Evolutionary conservation across 2,888 invertebrate genomes (phyloP), one percentile per base, ranked within the genome.

Genomic region (Drosophila ustulata): DNA sequence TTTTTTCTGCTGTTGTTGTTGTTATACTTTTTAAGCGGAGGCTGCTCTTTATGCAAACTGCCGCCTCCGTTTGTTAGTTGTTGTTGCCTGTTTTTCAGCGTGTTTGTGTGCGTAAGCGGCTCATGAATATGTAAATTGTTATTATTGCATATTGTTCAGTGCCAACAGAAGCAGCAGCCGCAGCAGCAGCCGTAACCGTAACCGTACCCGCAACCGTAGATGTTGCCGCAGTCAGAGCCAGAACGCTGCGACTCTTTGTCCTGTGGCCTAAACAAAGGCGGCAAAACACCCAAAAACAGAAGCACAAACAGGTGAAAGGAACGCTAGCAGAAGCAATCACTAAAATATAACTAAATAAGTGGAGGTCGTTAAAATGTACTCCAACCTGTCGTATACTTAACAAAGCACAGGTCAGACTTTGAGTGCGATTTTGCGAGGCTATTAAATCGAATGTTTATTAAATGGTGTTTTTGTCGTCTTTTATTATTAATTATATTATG

Each of bases 81-180:
- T 23, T 53, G 61, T 45, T 67, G 71, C 52, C 59, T 57, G 70
- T 66, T 62, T 75, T 71, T 58, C 70, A 50, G 37, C 59, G 72
- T 81, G 83, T 77, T 77, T 79, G 82, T 74, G 70, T 81, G 74
- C 65, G 68, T 69, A 67, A 80, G 81, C 81, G 81, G 61, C 83
- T 88, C 86, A 85, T 85, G 86, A 85, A 85, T 88, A 85, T 85
- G 85, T 88, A 85, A 85, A 85, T 85, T 83, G 83, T 83, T 85
- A 88, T 85, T 85, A 85, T 85, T 85, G 85, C 88, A 85, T 88
- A 88, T 88, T 88, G 85, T 86, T 80, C 77, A 80, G 80, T 70
- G 72, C 67, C 80, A 78, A 66, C 41, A 57, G 43, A 53, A 62
- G 43, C 62, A 47, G 18, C 66, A 23, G 18, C 63, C 13, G 25